Evolutionary conservation across 2,113 vertebrate species (phyloP), one percentile per base, ranked within the genome.

Genomic region (Columba livia): DNA sequence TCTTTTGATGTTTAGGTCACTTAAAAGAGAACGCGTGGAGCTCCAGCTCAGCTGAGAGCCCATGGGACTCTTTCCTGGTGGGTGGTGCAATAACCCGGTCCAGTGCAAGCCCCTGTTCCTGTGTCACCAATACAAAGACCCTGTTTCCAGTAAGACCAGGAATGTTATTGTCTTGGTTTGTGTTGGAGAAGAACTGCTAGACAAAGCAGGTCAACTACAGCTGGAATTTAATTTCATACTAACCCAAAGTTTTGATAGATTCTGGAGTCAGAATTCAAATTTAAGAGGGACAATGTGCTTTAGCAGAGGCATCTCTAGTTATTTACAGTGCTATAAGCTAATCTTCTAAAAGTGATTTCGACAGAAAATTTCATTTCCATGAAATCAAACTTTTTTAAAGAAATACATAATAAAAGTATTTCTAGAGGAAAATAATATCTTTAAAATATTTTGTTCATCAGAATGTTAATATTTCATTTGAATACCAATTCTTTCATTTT

Each of bases 391-490:
- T 88, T 93, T 73, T 50, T 24, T 61, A 47, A 29, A 69, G 67
- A 83, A 88, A 25, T 32, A 9, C 8, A 1, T 34, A 79, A 14
- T 11, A 44, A 53, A 88, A 83, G 1, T 62, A 47, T 50, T 70
- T 88, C 7, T 47, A 48, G 48, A 86, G 5, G 19, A 85, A 93
- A 90, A 74, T 4, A 54, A 5, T n/a, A 54, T 19, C 31, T 75
- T 78, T 36, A 73, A 88, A 88, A 73, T 83, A 64, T 66, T 62
- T 93, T 91, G 14, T 88, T 80, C 83, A 66, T 15, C 34, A 50
- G 56, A 88, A 83, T 56, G 69, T 70, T 90, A 86, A 23, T 84
- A 90, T 74, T 90, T 95, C 83, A 74, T 73, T 53, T 66, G 48
- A 90, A 64, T 51, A 28, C 31, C 47, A 85, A 50, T 9, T 72